Conservation (phyloP, 2,888 invertebrate species). For the Chironomus riparius region DNA sequence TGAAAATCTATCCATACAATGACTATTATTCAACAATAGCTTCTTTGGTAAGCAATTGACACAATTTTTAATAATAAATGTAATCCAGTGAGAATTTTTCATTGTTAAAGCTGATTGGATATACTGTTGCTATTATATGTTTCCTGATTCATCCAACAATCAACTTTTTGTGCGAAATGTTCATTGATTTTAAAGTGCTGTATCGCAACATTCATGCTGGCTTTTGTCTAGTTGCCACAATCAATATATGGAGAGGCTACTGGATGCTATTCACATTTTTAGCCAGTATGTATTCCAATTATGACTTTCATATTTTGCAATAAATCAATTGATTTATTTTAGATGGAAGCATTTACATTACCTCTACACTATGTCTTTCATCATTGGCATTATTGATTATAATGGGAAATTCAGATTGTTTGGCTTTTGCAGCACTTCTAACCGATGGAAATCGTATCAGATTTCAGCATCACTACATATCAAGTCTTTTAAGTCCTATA, state of each 20-base stretch:
- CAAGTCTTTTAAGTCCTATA: neutral
- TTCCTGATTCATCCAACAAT: neutral
- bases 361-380: neutral
- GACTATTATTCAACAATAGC: neutral
- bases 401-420: neutral
- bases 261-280: neutral
- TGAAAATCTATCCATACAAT: neutral
- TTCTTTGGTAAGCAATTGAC: neutral
- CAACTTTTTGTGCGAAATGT: neutral
- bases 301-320: too few relatives aligned
- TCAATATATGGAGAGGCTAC: conserved; percentile 2
- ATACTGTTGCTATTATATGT: neutral
- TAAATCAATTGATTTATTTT: neutral
- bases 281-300: neutral
- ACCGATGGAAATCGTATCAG: neutral
- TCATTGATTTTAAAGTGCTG: neutral
- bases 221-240: neutral
- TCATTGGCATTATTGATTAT: neutral
- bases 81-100: too few relatives aligned
- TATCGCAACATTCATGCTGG: neutral
- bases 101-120: neutral
- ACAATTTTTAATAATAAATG: too few relatives aligned
- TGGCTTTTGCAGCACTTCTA: neutral
- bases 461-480: neutral
- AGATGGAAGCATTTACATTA: neutral